Conservation (phyloP, 2,888 invertebrate genomes). For the Stenodema calcarata region DNA sequence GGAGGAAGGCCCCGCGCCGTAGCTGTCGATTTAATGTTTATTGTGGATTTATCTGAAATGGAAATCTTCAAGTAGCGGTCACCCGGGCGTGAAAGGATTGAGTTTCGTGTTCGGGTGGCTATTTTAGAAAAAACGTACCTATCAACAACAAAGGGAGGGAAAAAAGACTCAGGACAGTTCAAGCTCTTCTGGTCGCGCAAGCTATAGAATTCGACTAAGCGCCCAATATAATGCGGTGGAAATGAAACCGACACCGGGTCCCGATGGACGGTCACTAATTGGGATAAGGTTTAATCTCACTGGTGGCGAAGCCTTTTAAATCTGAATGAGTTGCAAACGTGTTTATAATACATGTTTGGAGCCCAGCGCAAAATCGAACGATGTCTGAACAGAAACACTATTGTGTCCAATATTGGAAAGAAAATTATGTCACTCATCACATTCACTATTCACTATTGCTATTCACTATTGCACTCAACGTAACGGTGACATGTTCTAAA, state of each 20-base stretch:
- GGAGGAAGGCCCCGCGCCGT: neutral
- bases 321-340: no score
- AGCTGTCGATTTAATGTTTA: conserved; percentile 25
- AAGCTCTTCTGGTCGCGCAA: neutral
- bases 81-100: conserved; percentile 20
- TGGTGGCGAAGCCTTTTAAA: no score
- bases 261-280: neutral
- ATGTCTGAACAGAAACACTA: no score
- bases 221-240: neutral
- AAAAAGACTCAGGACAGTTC: neutral
- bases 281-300: neutral
- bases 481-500: no score
- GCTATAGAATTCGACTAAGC: neutral
- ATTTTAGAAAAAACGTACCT: neutral
- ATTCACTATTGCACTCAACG: no score
- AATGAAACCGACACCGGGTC: neutral
- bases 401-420: no score
- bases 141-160: neutral
- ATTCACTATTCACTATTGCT: no score
- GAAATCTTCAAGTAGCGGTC: conserved; percentile 22
- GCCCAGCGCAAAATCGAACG: no score
- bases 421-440: no score
- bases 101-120: neutral
- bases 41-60: conserved; percentile 32
- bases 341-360: no score